These are phyloP conservation scores for Ifrita kowaldi DNA, from an alignment of 2,113 vertebrate genomes.

Conservation along the genomic window DNA sequence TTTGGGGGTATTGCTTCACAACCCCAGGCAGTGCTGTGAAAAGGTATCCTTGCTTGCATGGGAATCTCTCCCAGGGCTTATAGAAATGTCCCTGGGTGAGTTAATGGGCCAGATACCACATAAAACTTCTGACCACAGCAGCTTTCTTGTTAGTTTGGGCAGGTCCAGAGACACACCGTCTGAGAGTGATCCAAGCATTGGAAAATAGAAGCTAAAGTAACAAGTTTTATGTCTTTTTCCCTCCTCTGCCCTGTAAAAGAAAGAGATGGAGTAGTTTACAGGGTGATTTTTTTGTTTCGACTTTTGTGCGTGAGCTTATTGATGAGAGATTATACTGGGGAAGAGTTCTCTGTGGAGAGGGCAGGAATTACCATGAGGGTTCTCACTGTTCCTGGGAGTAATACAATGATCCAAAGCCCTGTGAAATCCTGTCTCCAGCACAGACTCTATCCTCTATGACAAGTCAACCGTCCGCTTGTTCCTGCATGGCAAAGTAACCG, in stretches of 20 bases:
- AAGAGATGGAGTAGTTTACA: neutral
- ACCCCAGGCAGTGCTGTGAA: neutral
- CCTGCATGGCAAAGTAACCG: rapidly evolving
- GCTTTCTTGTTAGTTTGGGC: neutral
- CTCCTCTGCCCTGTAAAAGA: neutral
- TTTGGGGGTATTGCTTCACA: neutral
- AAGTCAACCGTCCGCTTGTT: neutral
- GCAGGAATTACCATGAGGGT: neutral
- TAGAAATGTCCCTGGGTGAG: neutral
- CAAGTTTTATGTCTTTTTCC: neutral
- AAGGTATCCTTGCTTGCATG: neutral
- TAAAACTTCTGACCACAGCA: neutral
- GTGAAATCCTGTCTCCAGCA: neutral
- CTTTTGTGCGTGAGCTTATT: neutral
- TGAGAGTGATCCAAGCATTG: neutral
- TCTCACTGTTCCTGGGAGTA: neutral
- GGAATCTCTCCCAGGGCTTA: neutral
- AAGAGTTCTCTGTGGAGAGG: neutral
- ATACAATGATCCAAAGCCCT: neutral
- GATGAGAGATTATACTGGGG: neutral
- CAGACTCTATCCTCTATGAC: rapidly evolving
- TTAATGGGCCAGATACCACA: neutral
- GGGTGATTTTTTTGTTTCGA: neutral
- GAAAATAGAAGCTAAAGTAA: neutral
- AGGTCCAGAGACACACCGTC: neutral